These are phyloP conservation scores for Podarcis lilfordi DNA, from an alignment of 2,797 vertebrate species.

Conservation along the genomic window DNA sequence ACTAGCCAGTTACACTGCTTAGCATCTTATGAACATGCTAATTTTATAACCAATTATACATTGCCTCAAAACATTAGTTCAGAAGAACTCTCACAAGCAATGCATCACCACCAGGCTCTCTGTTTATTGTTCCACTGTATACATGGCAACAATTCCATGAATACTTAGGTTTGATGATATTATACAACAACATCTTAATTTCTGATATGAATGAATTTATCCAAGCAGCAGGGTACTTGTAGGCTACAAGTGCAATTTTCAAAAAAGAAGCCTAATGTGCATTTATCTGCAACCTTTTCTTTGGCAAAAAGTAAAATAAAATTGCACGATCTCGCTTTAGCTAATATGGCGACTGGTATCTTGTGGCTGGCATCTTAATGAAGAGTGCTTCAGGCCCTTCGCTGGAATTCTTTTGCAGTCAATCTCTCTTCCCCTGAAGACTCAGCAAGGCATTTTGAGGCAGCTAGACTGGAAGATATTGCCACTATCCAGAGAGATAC, in stretches of 20 bases:
- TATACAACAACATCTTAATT: not conserved
- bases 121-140: not conserved
- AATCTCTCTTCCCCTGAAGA: conserved; percentile 12
- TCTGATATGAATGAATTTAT: not conserved
- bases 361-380: not conserved
- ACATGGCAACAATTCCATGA: not conserved
- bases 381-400: not conserved
- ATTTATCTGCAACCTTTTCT: not conserved
- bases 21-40: not conserved
- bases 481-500: conserved; percentile 10
- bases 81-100: not conserved
- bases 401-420: not conserved
- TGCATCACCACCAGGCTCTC: not conserved
- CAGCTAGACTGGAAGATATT: conserved; percentile 23
- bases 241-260: not conserved
- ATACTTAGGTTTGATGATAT: not conserved
- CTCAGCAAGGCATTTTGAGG: not conserved
- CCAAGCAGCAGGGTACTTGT: not conserved
- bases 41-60: too few species aligned
- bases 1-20: not conserved
- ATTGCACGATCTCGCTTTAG: not conserved
- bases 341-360: not conserved
- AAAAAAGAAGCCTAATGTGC: not conserved
- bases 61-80: not conserved
- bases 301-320: not conserved